Evolutionary conservation across 2,113 vertebrate species (phyloP), one percentile per base, ranked within the genome.

Genomic region (Petrocephalus microphthalmus): DNA sequence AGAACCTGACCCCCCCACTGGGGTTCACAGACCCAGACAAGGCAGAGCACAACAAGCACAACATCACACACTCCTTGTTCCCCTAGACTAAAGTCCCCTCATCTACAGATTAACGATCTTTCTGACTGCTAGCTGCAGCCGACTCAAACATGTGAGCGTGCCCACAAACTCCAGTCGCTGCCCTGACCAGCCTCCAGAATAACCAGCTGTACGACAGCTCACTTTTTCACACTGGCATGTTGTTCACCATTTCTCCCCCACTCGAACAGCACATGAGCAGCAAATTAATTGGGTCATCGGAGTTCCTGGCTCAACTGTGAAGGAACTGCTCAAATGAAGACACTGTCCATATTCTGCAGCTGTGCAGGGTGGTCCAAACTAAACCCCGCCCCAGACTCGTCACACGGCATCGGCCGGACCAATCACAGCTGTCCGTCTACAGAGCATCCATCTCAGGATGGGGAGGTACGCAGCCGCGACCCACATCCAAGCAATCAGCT

Each of bases 291-390:
- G 91, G 92, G 90, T 93, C 91, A 90, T 88, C 89, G 90, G 71
- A 45, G 90, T 91, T 92, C 90, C 91, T 94, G 92, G 93, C 93
- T 89, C 54, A 88, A 88, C 87, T 92, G 92, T 91, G 92, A 85
- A 89, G 85, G 87, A 67, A 90, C 87, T 91, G 89, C 89, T 90
- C 88, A 89, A 86, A 89, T 84, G 60, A 67, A 89, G 92, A 90
- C 82, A 42, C 64, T 56, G 15, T 90, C 52, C 54, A 81, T 51
- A 60, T 89, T 90, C 91, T 88, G 89, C 87, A 87, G 51, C 88
- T 89, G 88, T 54, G n/a, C 19, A 67, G 60, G 13, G 22, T 7
- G 74, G 19, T 20, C 33, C 17, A 7, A 7, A 37, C 42, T 37
- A 33, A 87, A 53, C 25, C 13, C 42, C 52, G 7, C 85, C 15